Conservation (phyloP, 1,140 invertebrate genomes). For the Drosophila pruinosa region DNA sequence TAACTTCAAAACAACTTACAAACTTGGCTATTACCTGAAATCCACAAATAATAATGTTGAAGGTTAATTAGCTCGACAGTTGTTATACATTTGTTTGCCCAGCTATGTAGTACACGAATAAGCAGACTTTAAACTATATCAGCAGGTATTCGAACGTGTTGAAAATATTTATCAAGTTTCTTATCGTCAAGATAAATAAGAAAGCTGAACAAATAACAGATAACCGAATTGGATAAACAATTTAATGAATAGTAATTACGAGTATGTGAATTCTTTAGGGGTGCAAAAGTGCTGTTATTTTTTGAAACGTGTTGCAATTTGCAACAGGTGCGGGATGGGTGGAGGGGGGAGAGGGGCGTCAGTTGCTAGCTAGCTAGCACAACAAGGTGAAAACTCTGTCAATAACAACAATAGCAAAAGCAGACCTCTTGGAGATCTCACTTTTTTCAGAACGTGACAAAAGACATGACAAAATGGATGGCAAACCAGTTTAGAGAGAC, state of each 20-base stretch:
- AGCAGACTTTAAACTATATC: conserved; percentile 5
- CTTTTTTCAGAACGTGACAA: conserved; percentile 76
- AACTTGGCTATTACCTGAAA: conserved; percentile 3
- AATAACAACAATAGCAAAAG: conserved; percentile 15
- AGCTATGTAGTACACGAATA: background rate
- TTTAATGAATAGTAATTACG: background rate
- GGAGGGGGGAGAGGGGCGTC: background rate
- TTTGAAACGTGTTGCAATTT: conserved; percentile 36
- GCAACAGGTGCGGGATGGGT: conserved; percentile 48
- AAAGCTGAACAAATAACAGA: conserved; percentile 29
- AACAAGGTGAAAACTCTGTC: conserved; percentile 44
- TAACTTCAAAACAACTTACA: conserved; percentile 5
- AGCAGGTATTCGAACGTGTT: conserved; percentile 8
- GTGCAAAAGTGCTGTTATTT: background rate
- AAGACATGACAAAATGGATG: conserved; percentile 51
- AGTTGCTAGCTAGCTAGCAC: background rate
- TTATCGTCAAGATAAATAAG: conserved; percentile 27
- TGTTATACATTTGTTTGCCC: background rate
- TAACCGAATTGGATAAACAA: conserved; percentile 23
- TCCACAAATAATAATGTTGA: conserved; percentile 15
- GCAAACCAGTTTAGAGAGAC: conserved; percentile 67
- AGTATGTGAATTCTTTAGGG: conserved; percentile 4
- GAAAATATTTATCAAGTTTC: conserved; percentile 31
- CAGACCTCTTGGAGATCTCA: conserved; percentile 64
- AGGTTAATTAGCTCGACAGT: conserved; percentile 27